Evolutionary conservation across 2,797 vertebrate genomes (phyloP), one percentile per base, ranked within the genome.

Genomic region (Chaetodon trifasciatus): DNA sequence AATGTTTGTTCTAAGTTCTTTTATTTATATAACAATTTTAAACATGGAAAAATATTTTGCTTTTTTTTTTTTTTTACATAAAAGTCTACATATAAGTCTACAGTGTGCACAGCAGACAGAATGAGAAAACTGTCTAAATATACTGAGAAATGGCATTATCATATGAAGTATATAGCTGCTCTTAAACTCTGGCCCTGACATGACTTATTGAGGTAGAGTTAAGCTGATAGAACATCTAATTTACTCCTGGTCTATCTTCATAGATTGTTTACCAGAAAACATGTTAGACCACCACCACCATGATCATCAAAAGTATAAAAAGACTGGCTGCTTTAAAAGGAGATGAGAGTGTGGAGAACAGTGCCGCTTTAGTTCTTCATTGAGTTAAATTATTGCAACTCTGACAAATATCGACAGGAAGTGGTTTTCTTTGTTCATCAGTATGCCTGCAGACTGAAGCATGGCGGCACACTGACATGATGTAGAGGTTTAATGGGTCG

Each of bases 101-200:
- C 17, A 52, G n/a, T 44, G 42, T 44, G 42, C 42, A 87, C 70
- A 75, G 4, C 50, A 79, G 21, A 68, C 55, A 47, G 40, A 67
- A 6, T 44, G 49, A 52, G 53, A 66, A 76, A 70, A 15, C 1
- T 5, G 1, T 24, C n/a, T 65, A 76, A 65, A 75, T 6, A 28
- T 19, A 74, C 49, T 23, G 24, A 61, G 16, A 69, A 74, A 66
- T 67, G 62, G 44, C 68, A 62, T 82, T 37, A 67, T 49, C 28
- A 64, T 39, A 40, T 55, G 1, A 81, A 64, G n/a, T 24, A n/a
- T 53, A 3, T 50, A 83, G 83, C 88, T 87, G 86, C 78, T 88
- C 62, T 71, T 49, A 55, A 77, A 32, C 60, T 56, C 62, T 74
- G 23, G 35, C 72, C 28, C 50, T 72, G 6, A 64, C 37, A 44